Conservation (phyloP, 2,113 vertebrate species). For the Dasyurus viverrinus region DNA sequence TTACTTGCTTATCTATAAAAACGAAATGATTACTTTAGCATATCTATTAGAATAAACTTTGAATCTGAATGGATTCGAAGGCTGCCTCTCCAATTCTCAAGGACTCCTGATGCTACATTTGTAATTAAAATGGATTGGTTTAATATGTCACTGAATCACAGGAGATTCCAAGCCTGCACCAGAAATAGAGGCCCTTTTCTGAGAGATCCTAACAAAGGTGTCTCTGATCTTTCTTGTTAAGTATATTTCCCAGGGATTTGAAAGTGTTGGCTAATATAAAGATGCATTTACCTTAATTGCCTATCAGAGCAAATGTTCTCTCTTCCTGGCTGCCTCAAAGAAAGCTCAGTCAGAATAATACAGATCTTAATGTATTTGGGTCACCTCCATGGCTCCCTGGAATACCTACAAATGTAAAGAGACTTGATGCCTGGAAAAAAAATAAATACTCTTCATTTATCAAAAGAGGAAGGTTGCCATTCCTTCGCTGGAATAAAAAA, state of each 20-base stretch:
- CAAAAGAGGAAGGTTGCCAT: constrained; percentile 10
- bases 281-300: constrained; percentile 36
- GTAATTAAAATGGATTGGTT: not conserved
- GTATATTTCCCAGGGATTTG: not conserved
- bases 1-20: not conserved
- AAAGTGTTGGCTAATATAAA: not conserved
- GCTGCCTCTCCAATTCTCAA: not conserved
- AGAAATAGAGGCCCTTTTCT: not conserved
- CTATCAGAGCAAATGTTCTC: not conserved
- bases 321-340: constrained; percentile 5
- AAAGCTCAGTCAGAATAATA: constrained; percentile 6
- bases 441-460: not conserved
- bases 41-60: not conserved
- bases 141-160: not conserved
- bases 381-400: not conserved
- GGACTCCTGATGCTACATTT: not conserved
- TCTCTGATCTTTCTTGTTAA: constrained; percentile 6
- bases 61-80: not conserved
- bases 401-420: not conserved
- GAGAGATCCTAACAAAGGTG: not conserved
- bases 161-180: not conserved
- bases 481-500: constrained; percentile 14
- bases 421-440: constrained; percentile 2
- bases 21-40: not conserved
- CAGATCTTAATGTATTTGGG: not conserved